A percentile compares a stretch with the other conserved stretches of the same genome.
Evolutionary conservation across 37 sponge, comb jelly and placozoan genomes (phyloP).

Genomic region (Tethya wilhelma): DNA sequence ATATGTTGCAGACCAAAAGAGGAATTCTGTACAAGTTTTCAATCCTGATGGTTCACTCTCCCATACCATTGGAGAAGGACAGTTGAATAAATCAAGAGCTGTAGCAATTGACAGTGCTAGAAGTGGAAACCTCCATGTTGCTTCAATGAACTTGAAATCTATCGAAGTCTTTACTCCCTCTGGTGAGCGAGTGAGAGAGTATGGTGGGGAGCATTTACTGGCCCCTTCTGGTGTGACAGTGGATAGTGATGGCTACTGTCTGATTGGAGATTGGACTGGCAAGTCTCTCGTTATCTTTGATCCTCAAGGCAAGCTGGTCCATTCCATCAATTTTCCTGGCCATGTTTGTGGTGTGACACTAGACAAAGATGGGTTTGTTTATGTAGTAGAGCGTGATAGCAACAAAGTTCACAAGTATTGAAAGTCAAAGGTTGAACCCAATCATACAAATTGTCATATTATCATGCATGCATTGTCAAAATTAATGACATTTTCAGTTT

Average conservation of each 20-base stretch:
- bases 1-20: constrained; percentile 12
- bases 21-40: constrained; percentile 3
- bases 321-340: background rate
- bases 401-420: constrained; percentile 2
- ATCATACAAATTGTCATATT: too few relatives aligned
- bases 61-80: too few relatives aligned
- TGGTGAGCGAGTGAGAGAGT: background rate
- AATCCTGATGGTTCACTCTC: background rate
- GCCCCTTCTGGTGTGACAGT: constrained; percentile 31
- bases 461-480: background rate
- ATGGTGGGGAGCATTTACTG: background rate
- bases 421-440: too few relatives aligned
- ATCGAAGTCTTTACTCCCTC: constrained; percentile 9
- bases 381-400: constrained; percentile 2
- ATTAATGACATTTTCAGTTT: background rate
- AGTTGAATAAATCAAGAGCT: constrained; percentile 25
- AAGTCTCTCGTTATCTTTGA: constrained; percentile 21
- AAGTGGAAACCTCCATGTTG: constrained; percentile 26
- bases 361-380: constrained; percentile 1
- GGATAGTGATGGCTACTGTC: constrained; percentile 10
- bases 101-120: constrained; percentile 12
- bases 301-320: constrained; percentile 15
- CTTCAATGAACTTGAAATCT: constrained; percentile 1
- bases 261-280: constrained; percentile 25
- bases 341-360: constrained; percentile 4